Conservation (phyloP, 2,113 vertebrate species). For the Rhabdornis inornatus region DNA sequence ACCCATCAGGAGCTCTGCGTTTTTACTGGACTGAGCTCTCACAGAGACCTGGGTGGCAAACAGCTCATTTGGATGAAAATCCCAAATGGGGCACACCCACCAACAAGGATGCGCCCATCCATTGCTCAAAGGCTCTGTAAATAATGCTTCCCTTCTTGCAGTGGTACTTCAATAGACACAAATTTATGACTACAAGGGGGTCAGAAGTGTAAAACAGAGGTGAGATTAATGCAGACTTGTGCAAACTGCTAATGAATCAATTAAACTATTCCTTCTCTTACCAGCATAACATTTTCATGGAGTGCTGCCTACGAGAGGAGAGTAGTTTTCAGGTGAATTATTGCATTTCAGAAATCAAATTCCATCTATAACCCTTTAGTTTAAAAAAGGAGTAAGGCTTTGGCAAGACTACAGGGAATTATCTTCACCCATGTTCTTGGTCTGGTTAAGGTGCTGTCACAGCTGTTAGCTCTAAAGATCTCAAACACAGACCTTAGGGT, state of each 20-base stretch:
- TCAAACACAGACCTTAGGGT: neutral
- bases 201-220: neutral
- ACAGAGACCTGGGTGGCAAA: neutral
- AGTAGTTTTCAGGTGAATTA: neutral
- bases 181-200: neutral
- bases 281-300: neutral
- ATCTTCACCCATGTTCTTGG: neutral
- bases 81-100: neutral
- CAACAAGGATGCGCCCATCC: neutral
- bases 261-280: neutral
- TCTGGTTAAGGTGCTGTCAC: neutral
- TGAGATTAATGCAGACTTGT: neutral
- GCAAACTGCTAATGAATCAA: neutral
- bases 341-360: neutral
- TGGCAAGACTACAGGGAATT: neutral
- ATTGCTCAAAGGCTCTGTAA: neutral
- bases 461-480: neutral
- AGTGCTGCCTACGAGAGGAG: neutral
- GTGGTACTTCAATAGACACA: neutral
- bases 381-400: neutral
- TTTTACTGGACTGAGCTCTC: neutral
- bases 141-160: neutral
- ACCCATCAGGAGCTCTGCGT: neutral
- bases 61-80: neutral
- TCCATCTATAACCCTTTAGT: neutral